A percentile compares a stretch with the other conserved stretches of the same genome.
Evolutionary conservation across 2,797 vertebrate genomes (phyloP).

Genomic region (Sparidentex hasta): DNA sequence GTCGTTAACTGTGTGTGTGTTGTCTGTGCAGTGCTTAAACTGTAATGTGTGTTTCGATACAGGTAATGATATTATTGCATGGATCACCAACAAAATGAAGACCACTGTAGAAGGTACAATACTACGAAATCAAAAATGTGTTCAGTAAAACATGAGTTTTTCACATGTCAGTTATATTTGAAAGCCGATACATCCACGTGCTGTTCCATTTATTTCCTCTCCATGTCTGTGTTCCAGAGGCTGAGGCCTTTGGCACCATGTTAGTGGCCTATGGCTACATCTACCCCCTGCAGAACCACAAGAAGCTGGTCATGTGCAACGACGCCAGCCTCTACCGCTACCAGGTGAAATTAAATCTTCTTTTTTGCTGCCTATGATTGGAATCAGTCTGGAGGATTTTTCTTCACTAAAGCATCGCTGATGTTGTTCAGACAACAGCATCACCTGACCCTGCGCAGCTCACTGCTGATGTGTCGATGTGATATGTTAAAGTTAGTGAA

Average conservation of each 20-base stretch:
- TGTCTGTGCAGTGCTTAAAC: constrained; percentile 4
- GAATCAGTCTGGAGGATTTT: not conserved
- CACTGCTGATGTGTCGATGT: not conserved
- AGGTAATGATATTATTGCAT: constrained; percentile 91
- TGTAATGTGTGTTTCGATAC: constrained; percentile 49
- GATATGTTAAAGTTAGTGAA: not conserved
- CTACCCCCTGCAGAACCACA: constrained; percentile 95
- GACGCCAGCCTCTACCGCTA: constrained; percentile 92
- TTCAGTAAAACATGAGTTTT: not conserved
- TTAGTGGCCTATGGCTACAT: constrained; percentile 94
- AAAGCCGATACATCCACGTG: not conserved
- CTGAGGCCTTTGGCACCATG: constrained; percentile 89
- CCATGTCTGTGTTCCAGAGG: constrained; percentile 84
- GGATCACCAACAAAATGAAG: constrained; percentile 90
- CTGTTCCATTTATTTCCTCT: not conserved
- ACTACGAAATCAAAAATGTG: not conserved
- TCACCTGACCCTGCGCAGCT: not conserved
- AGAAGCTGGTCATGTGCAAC: constrained; percentile 89
- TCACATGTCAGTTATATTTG: not conserved
- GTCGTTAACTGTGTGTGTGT: not conserved
- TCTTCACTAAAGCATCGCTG: not conserved
- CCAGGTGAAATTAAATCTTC: constrained; percentile 84
- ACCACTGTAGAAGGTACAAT: constrained; percentile 86
- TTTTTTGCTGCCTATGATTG: not conserved
- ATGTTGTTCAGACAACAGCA: not conserved